Percentiles rank a stretch among this genome's conserved stretches.
phyloP scores from a whole-genome alignment of 2,113 vertebrate species.

The Aythya baeri region DNA sequence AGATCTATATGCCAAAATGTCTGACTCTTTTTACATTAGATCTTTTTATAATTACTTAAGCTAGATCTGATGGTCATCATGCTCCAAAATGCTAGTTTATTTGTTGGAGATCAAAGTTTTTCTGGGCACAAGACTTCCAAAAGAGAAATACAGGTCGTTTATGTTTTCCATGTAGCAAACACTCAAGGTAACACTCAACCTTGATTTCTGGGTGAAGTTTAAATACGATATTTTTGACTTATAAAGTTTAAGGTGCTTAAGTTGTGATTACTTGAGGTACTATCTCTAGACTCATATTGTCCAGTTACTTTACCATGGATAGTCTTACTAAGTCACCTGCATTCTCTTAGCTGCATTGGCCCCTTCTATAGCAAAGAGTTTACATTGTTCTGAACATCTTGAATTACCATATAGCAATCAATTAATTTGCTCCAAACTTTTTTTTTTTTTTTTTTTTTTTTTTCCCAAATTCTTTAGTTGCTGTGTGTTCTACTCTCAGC shows the following conservation, averaged over 20 bases:
- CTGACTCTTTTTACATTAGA: neutral
- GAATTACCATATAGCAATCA: neutral
- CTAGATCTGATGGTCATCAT: neutral
- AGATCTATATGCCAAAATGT: neutral
- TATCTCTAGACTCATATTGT: neutral
- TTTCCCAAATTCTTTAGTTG: neutral
- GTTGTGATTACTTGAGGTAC: neutral
- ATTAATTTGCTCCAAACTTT: neutral
- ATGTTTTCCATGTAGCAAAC: neutral
- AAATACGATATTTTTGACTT: neutral
- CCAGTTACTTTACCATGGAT: neutral
- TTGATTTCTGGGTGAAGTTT: neutral
- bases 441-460: neutral
- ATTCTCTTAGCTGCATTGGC: neutral
- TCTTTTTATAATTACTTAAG: neutral
- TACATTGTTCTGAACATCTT: neutral
- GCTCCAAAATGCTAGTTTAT: neutral
- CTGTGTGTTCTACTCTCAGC: neutral
- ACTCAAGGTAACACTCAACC: neutral
- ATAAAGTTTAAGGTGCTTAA: neutral
- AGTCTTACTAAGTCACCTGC: neutral
- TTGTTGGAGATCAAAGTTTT: neutral
- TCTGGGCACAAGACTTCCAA: neutral
- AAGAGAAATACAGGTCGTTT: neutral
- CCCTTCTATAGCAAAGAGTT: neutral